A percentile compares a stretch with the other conserved stretches of the same genome.
Evolutionary conservation across 2,888 invertebrate genomes (phyloP).

Genomic region (Agrenia bidenticulata): DNA sequence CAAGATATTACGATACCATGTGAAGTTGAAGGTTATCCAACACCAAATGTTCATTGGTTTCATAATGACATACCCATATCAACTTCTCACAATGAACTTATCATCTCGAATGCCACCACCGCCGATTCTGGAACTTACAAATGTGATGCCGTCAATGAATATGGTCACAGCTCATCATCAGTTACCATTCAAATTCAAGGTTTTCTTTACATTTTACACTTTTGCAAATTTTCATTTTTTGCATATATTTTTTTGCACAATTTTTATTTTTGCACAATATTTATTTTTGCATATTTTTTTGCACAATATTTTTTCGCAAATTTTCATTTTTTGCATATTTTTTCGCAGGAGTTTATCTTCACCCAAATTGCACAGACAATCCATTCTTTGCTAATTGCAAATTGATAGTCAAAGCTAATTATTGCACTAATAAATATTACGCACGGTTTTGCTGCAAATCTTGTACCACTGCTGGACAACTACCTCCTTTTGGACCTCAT

Average conservation of each 20-base stretch:
- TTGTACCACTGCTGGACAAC: constrained; percentile 81
- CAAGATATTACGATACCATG: constrained; percentile 72
- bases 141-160: constrained; percentile 78
- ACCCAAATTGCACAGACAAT: constrained; percentile 81
- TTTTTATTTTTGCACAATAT: too few species aligned
- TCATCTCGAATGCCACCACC: constrained; percentile 65
- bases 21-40: constrained; percentile 74
- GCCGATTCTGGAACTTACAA: constrained; percentile 78
- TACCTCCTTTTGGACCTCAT: constrained; percentile 61
- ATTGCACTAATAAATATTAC: constrained; percentile 78
- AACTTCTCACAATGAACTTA: constrained; percentile 65
- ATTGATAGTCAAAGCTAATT: constrained; percentile 79
- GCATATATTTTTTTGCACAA: too few species aligned
- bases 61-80: constrained; percentile 65
- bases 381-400: constrained; percentile 85
- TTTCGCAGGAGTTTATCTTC: constrained; percentile 69
- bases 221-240: not conserved
- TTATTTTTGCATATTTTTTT: too few species aligned
- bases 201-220: constrained; percentile 56
- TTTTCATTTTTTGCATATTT: constrained; percentile 23
- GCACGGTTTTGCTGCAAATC: constrained; percentile 88
- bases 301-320: too few species aligned
- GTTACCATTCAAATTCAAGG: constrained; percentile 74
- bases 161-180: constrained; percentile 63
- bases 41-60: constrained; percentile 76